A percentile compares a stretch with the other conserved stretches of the same genome.
Conservation (phyloP, 2,888 invertebrate genomes). For the Ophioninae sp. region DNA sequence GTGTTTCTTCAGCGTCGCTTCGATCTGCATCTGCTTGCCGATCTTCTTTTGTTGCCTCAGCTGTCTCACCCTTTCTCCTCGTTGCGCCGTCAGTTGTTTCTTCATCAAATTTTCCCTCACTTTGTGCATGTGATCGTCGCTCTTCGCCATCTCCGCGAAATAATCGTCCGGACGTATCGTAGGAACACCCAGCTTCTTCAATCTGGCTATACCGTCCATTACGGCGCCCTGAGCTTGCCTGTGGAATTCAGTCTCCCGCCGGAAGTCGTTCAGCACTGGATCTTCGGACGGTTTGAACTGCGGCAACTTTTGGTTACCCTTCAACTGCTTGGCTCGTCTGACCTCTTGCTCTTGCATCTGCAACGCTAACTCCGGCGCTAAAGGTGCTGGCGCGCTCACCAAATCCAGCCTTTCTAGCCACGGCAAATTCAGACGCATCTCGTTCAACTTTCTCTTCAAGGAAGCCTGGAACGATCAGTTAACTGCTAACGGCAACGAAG, state of each 20-base stretch:
- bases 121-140: slow-evolving; percentile 98
- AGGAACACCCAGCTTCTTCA: slow-evolving; percentile 88
- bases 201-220: slow-evolving; percentile 88
- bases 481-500: too few species aligned
- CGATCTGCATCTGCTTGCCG: slow-evolving; percentile 93
- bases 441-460: slow-evolving; percentile 87
- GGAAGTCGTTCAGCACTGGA: slow-evolving; percentile 94
- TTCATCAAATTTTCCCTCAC: slow-evolving; percentile 91
- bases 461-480: slow-evolving; percentile 80
- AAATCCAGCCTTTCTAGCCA: slow-evolving; percentile 95
- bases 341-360: slow-evolving; percentile 90
- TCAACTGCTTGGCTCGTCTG: slow-evolving; percentile 85
- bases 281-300: slow-evolving; percentile 86
- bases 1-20: slow-evolving; percentile 91
- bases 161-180: slow-evolving; percentile 97
- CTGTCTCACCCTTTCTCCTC: slow-evolving; percentile 94
- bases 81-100: slow-evolving; percentile 92
- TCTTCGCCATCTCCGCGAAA: slow-evolving; percentile 99
- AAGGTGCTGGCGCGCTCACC: slow-evolving; percentile 88
- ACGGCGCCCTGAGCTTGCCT: slow-evolving; percentile 94
- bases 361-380: slow-evolving; percentile 92
- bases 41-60: slow-evolving; percentile 95
- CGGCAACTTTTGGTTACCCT: slow-evolving; percentile 87
- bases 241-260: slow-evolving; percentile 93
- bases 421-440: slow-evolving; percentile 87